A percentile compares a stretch with the other conserved stretches of the same genome.
These are phyloP conservation scores for Temnothorax longispinosus DNA, from an alignment of 1,140 invertebrate genomes.

Conservation along the genomic window DNA sequence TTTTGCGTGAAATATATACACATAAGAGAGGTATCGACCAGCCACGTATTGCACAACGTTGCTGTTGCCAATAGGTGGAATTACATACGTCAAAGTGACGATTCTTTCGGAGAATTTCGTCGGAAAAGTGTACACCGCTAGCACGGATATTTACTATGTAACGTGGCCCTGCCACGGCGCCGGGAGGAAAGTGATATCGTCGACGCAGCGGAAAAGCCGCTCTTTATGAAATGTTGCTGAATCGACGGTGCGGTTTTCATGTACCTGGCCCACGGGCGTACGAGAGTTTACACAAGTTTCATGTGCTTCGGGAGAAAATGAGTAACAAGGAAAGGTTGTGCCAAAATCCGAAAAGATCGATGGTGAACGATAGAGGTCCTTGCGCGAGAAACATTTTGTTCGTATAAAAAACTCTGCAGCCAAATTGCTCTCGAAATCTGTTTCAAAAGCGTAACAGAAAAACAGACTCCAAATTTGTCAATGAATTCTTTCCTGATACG, in stretches of 20 bases:
- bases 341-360: slow-evolving; percentile 55
- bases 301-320: not conserved
- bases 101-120: slow-evolving; percentile 19
- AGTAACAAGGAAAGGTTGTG: slow-evolving; percentile 13
- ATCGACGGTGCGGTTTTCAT: slow-evolving; percentile 50
- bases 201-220: slow-evolving; percentile 60
- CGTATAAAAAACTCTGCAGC: slow-evolving; percentile 5
- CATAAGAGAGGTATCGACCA: not conserved
- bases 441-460: not conserved
- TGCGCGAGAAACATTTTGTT: not conserved
- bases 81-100: slow-evolving; percentile 17
- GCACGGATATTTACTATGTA: slow-evolving; percentile 42
- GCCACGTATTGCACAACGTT: not conserved
- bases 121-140: slow-evolving; percentile 1
- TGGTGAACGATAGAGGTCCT: not conserved
- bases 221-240: slow-evolving; percentile 61
- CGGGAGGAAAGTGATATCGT: slow-evolving; percentile 55
- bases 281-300: slow-evolving; percentile 42
- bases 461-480: not conserved
- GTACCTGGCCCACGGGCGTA: not conserved
- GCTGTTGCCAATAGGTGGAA: not conserved
- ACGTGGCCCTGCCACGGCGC: not conserved
- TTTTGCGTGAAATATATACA: not conserved
- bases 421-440: not conserved
- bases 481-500: not conserved